These are phyloP conservation scores for Craterocephalus amniculus DNA, from an alignment of 2,797 vertebrate species.

Conservation along the genomic window DNA sequence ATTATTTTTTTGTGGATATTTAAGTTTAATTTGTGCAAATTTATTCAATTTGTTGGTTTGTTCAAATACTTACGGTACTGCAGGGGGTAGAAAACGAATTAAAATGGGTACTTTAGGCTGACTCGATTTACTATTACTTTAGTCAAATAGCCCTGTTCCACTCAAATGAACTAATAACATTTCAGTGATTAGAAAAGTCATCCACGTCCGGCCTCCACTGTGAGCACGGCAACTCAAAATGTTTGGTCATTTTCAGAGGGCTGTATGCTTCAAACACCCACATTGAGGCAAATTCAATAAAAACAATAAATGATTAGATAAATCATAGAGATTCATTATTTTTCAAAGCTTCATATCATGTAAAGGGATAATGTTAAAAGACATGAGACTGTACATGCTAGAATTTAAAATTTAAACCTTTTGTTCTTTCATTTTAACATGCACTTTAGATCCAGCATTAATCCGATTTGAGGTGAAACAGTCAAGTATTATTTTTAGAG, in stretches of 20 bases:
- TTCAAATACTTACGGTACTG: neutral
- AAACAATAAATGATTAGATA: neutral
- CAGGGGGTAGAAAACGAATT: constrained; percentile 16
- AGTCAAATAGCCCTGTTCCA: constrained; percentile 19
- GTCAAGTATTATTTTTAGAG: neutral
- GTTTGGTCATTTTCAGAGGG: neutral
- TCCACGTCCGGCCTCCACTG: constrained; percentile 2
- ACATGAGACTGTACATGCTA: neutral
- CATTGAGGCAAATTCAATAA: neutral
- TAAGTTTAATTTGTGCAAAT: neutral
- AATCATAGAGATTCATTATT: neutral
- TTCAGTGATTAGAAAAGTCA: constrained; percentile 20
- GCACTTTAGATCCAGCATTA: neutral
- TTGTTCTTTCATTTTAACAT: too few relatives aligned
- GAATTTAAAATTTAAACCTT: neutral
- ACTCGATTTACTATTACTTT: constrained; percentile 11
- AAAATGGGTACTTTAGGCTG: constrained; percentile 9
- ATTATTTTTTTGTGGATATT: neutral
- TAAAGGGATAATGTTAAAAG: too few relatives aligned
- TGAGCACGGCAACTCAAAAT: constrained; percentile 2
- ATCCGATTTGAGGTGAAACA: neutral
- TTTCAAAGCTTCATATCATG: too few relatives aligned
- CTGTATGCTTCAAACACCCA: neutral
- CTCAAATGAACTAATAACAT: constrained; percentile 10
- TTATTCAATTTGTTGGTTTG: constrained; percentile 3